Percentiles rank a stretch among this genome's conserved stretches.
phyloP scores from a whole-genome alignment of 2,888 invertebrate genomes.

The Caenorhabditis afra region DNA sequence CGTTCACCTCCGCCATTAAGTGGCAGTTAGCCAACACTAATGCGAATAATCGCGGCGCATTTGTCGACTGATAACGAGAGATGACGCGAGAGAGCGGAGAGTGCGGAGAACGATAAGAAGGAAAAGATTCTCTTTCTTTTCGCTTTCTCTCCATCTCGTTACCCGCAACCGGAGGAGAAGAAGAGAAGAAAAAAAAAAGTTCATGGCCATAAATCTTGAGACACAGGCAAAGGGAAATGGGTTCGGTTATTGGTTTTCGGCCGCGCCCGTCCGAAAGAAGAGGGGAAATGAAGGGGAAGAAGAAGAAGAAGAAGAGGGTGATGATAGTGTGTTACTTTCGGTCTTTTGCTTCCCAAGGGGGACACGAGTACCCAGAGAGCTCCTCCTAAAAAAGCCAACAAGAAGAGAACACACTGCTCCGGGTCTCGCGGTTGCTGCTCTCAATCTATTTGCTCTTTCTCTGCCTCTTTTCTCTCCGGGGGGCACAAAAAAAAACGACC shows the following conservation, averaged over 20 bases:
- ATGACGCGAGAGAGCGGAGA: conserved; percentile 22
- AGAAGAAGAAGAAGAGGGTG: conserved; percentile 23
- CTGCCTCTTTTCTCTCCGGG: conserved; percentile 20
- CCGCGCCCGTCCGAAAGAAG: not conserved
- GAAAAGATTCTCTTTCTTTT: conserved; percentile 18
- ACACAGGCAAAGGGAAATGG: conserved; percentile 26
- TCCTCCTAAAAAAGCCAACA: conserved; percentile 19
- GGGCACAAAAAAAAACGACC: conserved; percentile 2
- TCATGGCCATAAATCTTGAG: conserved; percentile 50
- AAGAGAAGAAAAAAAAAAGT: too few relatives aligned
- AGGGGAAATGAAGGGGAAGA: conserved; percentile 9
- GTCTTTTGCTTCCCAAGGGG: conserved; percentile 14
- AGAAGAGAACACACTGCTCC: conserved; percentile 13
- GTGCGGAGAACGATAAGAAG: not conserved
- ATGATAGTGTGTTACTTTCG: conserved; percentile 34
- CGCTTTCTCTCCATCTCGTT: conserved; percentile 19
- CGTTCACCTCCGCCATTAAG: conserved; percentile 17
- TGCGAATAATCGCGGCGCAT: conserved; percentile 35
- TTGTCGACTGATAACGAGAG: conserved; percentile 37
- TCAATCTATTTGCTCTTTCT: conserved; percentile 50
- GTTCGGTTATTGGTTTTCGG: conserved; percentile 42
- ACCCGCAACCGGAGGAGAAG: not conserved
- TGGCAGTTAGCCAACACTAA: conserved; percentile 38
- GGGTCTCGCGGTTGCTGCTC: conserved; percentile 8
- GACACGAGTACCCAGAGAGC: conserved; percentile 13